These are phyloP conservation scores for Natator depressus DNA, from an alignment of 2,113 vertebrate species.

Conservation along the genomic window DNA sequence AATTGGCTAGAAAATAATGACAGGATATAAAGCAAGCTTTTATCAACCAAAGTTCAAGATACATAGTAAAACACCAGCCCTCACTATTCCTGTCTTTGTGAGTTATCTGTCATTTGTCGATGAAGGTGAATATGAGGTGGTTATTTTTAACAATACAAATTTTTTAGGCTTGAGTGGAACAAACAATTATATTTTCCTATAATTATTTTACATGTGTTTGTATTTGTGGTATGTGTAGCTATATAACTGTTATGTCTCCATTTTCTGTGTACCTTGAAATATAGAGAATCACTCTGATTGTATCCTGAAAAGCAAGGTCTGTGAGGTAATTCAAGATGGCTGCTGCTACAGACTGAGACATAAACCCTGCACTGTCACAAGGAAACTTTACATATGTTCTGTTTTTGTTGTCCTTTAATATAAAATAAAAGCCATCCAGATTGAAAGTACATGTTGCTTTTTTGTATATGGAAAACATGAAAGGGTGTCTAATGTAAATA, in stretches of 20 bases:
- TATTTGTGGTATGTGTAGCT: background rate
- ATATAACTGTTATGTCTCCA: background rate
- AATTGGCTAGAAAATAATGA: background rate
- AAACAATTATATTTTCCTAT: background rate
- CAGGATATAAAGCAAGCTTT: background rate
- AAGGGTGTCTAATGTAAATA: background rate
- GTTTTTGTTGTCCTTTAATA: accelerated
- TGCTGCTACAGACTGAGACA: background rate
- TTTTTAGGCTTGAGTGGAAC: background rate
- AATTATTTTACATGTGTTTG: background rate
- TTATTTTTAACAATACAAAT: background rate
- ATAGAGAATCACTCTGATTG: background rate
- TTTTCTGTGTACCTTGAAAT: background rate
- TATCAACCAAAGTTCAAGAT: background rate
- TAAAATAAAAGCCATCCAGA: background rate
- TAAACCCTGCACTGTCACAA: background rate
- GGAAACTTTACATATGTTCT: background rate
- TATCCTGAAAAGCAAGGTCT: background rate
- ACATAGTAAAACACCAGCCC: background rate
- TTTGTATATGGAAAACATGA: background rate
- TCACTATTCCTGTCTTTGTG: background rate
- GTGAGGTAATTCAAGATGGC: background rate
- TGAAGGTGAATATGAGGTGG: background rate
- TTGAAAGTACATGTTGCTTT: background rate
- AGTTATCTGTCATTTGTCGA: background rate